phyloP scores from a whole-genome alignment of 2,797 vertebrate genomes.

The Phataginus tricuspis region DNA sequence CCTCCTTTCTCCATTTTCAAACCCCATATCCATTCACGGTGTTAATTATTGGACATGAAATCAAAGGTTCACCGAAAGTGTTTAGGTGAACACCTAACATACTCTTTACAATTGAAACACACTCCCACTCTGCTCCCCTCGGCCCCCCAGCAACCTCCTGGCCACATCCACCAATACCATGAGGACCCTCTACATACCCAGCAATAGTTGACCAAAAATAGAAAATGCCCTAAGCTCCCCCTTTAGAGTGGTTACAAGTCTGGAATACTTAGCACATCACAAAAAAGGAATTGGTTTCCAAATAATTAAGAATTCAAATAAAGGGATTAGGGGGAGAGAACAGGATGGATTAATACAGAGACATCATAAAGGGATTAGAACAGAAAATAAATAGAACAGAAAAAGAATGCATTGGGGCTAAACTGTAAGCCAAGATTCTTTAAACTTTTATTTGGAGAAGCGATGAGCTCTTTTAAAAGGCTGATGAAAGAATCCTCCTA shows the following conservation, averaged over 20 bases:
- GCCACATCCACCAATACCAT: not conserved
- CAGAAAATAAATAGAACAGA: not conserved
- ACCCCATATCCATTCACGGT: not conserved
- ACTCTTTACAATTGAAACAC: not conserved
- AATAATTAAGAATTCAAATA: constrained; percentile 1
- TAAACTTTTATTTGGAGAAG: not conserved
- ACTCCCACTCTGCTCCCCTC: not conserved
- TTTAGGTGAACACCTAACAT: not conserved
- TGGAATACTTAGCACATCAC: not conserved
- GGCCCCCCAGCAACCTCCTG: not conserved
- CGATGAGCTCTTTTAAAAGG: not conserved
- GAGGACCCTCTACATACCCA: not conserved
- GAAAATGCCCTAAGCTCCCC: not conserved
- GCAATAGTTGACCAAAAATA: not conserved
- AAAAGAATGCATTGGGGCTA: not conserved
- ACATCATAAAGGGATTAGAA: not conserved
- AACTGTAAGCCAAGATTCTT: not conserved
- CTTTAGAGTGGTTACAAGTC: not conserved
- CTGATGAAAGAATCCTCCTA: not conserved
- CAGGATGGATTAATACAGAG: not conserved
- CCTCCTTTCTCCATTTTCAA: not conserved
- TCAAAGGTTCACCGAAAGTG: no score
- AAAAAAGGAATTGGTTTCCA: not conserved
- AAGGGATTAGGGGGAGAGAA: not conserved
- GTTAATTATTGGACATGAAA: no score